phyloP scores from a whole-genome alignment of 2,888 invertebrate species.

The Andrena flavipes region DNA sequence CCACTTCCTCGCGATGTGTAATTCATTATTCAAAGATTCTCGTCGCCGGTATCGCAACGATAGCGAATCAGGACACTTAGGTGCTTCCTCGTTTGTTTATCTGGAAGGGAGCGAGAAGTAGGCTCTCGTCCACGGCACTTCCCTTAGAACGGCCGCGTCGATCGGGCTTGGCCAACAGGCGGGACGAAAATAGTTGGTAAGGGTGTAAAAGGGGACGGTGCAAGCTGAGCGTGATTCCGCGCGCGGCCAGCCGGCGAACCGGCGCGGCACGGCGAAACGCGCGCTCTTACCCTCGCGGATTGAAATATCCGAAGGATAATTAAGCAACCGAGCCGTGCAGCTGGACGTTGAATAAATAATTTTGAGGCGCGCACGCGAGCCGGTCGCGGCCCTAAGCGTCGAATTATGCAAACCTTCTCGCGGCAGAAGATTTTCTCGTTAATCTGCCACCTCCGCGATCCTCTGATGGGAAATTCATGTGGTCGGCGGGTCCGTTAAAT shows the following conservation, averaged over 20 bases:
- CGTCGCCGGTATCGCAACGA: background rate
- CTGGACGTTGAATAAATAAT: slow-evolving; percentile 44
- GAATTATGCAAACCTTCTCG: slow-evolving; percentile 32
- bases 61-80: too few relatives aligned
- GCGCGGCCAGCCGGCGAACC: slow-evolving; percentile 25
- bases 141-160: slow-evolving; percentile 18
- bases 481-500: slow-evolving; percentile 32
- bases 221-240: slow-evolving; percentile 66
- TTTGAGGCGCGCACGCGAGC: slow-evolving; percentile 8
- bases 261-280: slow-evolving; percentile 21
- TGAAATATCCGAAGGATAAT: slow-evolving; percentile 60
- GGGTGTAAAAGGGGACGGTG: slow-evolving; percentile 60
- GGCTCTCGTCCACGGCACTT: background rate
- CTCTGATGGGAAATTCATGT: slow-evolving; percentile 39
- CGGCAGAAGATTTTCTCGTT: slow-evolving; percentile 4
- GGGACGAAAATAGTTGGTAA: slow-evolving; percentile 62
- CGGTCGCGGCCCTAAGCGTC: background rate
- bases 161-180: slow-evolving; percentile 24
- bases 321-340: slow-evolving; percentile 37
- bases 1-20: background rate
- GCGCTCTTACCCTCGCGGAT: slow-evolving; percentile 42
- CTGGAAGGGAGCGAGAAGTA: background rate
- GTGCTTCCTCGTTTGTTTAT: too few relatives aligned
- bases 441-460: background rate
- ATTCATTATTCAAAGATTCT: background rate